phyloP scores from a whole-genome alignment of 2,888 invertebrate genomes.

The Cenopis cana region DNA sequence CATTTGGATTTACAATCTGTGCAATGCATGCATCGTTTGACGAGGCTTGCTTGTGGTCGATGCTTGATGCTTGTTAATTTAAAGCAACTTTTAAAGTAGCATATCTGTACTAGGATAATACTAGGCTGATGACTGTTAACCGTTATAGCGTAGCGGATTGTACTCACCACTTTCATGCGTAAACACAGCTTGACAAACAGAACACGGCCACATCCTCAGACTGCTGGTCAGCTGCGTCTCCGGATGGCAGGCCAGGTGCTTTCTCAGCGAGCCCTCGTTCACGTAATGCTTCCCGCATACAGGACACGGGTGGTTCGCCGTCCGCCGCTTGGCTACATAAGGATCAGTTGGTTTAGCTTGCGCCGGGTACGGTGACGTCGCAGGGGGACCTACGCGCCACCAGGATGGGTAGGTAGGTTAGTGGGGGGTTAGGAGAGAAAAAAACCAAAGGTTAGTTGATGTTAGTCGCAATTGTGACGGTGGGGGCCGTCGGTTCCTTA shows the following conservation, averaged over 20 bases:
- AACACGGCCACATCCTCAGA: conserved; percentile 98
- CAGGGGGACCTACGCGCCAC: conserved; percentile 85
- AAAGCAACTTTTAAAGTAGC: too few relatives aligned
- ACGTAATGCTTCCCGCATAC: conserved; percentile 98
- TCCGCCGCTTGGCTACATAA: conserved; percentile 96
- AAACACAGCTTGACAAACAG: conserved; percentile 97
- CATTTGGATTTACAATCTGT: too few relatives aligned
- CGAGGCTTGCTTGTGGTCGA: too few relatives aligned
- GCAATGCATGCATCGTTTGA: too few relatives aligned
- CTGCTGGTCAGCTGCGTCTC: conserved; percentile 95
- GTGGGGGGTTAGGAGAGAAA: conserved; percentile 67
- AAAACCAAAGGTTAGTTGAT: conserved; percentile 76
- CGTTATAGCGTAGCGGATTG: not conserved
- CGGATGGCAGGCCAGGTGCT: conserved; percentile 97
- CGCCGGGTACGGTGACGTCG: conserved; percentile 86
- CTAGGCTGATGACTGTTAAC: not conserved
- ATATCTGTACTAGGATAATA: too few relatives aligned
- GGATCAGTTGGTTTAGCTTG: conserved; percentile 88
- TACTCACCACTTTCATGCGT: conserved; percentile 96
- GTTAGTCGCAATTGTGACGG: conserved; percentile 58
- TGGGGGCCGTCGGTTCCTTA: conserved; percentile 33
- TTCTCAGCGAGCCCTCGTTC: conserved; percentile 96
- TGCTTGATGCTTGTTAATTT: too few relatives aligned
- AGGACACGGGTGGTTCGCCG: conserved; percentile 97
- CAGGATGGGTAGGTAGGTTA: conserved; percentile 78